Percentiles rank a stretch among this genome's conserved stretches.
phyloP scores from a whole-genome alignment of 1,140 invertebrate genomes.

The Caenorhabditis brenneri region DNA sequence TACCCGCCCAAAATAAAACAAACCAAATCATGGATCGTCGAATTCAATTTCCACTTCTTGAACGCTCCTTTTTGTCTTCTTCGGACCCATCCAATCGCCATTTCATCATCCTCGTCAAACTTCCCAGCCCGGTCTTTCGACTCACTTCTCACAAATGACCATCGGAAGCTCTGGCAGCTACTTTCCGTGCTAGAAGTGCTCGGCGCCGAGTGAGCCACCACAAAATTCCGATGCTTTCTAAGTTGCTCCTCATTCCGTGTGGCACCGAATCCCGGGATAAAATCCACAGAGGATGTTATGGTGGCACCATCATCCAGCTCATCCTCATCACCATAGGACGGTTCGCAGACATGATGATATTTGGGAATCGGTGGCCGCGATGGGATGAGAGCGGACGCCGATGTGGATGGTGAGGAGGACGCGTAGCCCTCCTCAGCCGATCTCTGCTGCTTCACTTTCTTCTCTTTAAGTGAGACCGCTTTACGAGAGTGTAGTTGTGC shows the following conservation, averaged over 20 bases:
- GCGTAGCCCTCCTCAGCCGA: conserved; percentile 9
- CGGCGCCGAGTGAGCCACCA: neutral
- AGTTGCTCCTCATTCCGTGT: neutral
- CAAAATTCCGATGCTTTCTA: neutral
- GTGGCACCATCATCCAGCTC: neutral
- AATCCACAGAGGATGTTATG: conserved; percentile 2
- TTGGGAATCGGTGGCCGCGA: neutral
- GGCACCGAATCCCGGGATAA: neutral
- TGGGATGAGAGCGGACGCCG: neutral
- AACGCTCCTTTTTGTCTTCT: neutral
- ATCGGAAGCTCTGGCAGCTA: neutral
- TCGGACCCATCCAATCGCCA: conserved; percentile 14
- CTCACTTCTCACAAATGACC: neutral
- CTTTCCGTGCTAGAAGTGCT: neutral
- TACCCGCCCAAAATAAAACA: neutral
- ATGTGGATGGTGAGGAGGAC: neutral
- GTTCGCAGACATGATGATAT: conserved; percentile 24
- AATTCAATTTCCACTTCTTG: conserved; percentile 24
- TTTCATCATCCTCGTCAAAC: neutral
- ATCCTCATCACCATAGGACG: neutral
- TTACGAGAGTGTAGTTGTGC: conserved; percentile 37
- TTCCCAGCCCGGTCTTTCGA: neutral
- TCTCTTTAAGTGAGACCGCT: conserved; percentile 48
- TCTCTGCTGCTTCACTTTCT: conserved; percentile 21
- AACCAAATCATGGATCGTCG: neutral